Evolutionary conservation across 2,888 invertebrate species (phyloP), one percentile per base, ranked within the genome.

Genomic region (Camponotus fellah): DNA sequence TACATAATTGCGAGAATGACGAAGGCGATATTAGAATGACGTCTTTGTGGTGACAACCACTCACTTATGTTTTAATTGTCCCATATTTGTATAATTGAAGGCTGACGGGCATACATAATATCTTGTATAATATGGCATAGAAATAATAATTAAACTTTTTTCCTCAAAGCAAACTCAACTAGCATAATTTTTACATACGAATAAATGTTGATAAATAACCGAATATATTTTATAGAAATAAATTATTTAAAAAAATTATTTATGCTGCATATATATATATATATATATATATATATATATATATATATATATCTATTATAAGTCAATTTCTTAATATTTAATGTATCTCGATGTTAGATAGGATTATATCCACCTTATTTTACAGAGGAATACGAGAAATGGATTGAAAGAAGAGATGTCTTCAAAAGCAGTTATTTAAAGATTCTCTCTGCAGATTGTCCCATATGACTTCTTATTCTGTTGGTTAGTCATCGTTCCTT

Each of bases 351-450:
- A 34, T 12, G 12, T 4, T 72, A 46, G 17, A 60, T 82, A 88
- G 74, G 83, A 83, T 77, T 53, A 84, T 58, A 76, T 77, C 56
- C 34, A n/a, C 17, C 9, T n/a, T 76, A 84, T 81, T 88, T 84
- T 81, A 68, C 32, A 32, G 68, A 32, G 68, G 72, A 53, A 84
- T 77, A 49, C 75, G 37, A 85, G 53, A 83, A 82, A 82, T 64
- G 77, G 86, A 60, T 77, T 88, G 84, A 87, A 85, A 86, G 83
- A 82, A 26, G 56, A 83, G 66, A 82, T 87, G 86, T 64, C 65
- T 68, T 84, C 66, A 69, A 71, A 88, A 91, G 90, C 80, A 87
- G 89, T 85, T 92, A 92, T 90, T 92, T 92, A 91, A 91, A 92
- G 91, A 88, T 92, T 85, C 85, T 87, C 72, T 43, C 84, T 89